Base-by-base conservation (phyloP, 2,113 vertebrate species). In the Girardinichthys multiradiatus region DNA sequence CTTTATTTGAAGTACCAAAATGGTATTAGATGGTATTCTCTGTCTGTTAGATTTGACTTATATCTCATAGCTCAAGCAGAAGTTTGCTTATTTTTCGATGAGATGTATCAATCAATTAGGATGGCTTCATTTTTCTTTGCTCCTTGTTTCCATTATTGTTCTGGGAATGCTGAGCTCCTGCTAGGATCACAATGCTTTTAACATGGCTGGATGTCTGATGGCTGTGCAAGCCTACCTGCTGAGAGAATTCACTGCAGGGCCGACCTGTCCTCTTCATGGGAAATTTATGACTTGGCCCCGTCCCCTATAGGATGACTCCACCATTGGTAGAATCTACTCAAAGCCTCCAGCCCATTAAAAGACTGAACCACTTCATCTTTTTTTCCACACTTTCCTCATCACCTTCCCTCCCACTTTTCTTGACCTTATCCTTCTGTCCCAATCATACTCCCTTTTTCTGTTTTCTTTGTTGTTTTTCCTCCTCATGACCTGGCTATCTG, bases 151-250 rank as follows among this genome's bases (percentile, higher is more conserved):
- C 74, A 66, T 90, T 85, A 76, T 85, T 86, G 85, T 89, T 83
- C 73, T 85, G 82, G 81, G 85, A 91, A 87, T 79, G 72, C 54
- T 70, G 77, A 81, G 81, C 84, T 85, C 91, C 90, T 70, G 82
- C 92, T 88, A 86, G 80, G 90, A 85, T 91, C 83, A 88, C 91
- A 93, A 92, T 92, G 92, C 93, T 94, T 94, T 93, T 86, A 94
- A 92, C 92, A 90, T 93, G 87, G 90, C 88, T 90, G 91, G 92
- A 90, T 86, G 85, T 94, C 90, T 90, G 84, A 82, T 76, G 69
- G 78, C 86, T 81, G 79, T 78, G 86, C 87, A 82, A 88, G 93
- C 86, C 64, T 83, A 90, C 93, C 91, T 88, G 90, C 93, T 93
- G 92, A 80, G 92, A 92, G 89, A 92, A 93, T 92, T 88, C 88